Evolutionary conservation across 2,888 invertebrate species (phyloP).

Genomic region (Eurois occulta): DNA sequence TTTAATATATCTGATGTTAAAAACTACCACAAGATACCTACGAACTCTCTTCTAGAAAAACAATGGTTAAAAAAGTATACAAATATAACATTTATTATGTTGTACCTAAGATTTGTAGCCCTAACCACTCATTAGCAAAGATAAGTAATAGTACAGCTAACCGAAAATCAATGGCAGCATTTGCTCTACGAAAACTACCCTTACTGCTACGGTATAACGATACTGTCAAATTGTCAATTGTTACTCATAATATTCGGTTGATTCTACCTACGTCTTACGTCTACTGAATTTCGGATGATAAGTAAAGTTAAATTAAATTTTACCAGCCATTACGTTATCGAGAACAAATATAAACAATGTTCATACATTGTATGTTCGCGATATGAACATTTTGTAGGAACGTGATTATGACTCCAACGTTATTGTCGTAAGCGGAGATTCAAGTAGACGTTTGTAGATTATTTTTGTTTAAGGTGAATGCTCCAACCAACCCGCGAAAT

Average conservation of each 20-base stretch:
- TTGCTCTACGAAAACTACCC: not conserved
- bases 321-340: slow-evolving; percentile 56
- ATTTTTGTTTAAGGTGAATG: too few species aligned
- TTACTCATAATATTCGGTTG: not conserved
- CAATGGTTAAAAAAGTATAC: not conserved
- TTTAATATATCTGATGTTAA: too few species aligned
- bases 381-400: slow-evolving; percentile 40
- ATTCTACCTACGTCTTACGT: not conserved
- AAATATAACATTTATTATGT: not conserved
- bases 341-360: slow-evolving; percentile 61
- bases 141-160: not conserved
- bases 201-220: not conserved
- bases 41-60: not conserved
- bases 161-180: not conserved
- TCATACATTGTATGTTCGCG: slow-evolving; percentile 35
- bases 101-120: not conserved
- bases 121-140: not conserved
- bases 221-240: not conserved
- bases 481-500: too few species aligned
- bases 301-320: slow-evolving; percentile 44
- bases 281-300: slow-evolving; percentile 37
- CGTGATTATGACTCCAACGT: slow-evolving; percentile 27
- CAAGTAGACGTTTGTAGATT: not conserved
- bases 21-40: not conserved
- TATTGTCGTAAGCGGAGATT: slow-evolving; percentile 7